These are phyloP conservation scores for Chlamydotis undulata DNA, from an alignment of 2,113 vertebrate genomes.

Conservation along the genomic window DNA sequence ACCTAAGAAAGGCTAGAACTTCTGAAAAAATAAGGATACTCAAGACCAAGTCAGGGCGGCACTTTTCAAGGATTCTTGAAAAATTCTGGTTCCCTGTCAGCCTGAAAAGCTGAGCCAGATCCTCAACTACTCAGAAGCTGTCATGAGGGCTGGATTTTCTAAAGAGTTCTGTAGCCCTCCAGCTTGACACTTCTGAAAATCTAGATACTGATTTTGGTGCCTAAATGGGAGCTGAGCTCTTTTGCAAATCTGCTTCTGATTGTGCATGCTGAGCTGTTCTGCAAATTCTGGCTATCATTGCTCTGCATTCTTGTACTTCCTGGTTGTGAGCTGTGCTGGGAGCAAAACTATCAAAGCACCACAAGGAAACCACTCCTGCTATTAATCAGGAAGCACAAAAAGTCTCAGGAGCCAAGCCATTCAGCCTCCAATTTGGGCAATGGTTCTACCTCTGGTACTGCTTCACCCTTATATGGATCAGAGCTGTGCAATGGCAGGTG, in stretches of 20 bases:
- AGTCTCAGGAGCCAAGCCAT: constrained; percentile 41
- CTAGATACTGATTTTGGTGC: constrained; percentile 18
- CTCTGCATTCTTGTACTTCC: constrained; percentile 57
- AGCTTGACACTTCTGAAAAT: constrained; percentile 11
- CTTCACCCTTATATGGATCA: not conserved
- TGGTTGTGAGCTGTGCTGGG: constrained; percentile 55
- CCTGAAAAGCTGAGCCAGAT: not conserved
- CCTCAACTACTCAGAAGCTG: not conserved
- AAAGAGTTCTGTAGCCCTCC: not conserved
- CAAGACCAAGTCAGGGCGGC: not conserved
- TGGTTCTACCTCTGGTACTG: not conserved
- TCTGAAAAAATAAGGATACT: not conserved
- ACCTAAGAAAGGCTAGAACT: not conserved
- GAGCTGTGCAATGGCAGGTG: not conserved
- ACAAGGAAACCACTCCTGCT: constrained; percentile 62
- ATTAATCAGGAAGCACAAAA: constrained; percentile 61
- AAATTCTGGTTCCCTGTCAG: not conserved
- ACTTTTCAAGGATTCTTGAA: not conserved
- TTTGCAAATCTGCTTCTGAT: constrained; percentile 42
- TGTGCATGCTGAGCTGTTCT: constrained; percentile 32
- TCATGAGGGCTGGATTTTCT: not conserved
- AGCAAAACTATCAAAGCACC: constrained; percentile 65
- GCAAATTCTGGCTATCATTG: constrained; percentile 54
- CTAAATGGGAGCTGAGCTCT: constrained; percentile 48
- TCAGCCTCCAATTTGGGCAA: not conserved